A percentile compares a stretch with the other conserved stretches of the same genome.
These are phyloP conservation scores for Melanocharis versteri DNA, from an alignment of 2,113 vertebrate species.

Conservation along the genomic window DNA sequence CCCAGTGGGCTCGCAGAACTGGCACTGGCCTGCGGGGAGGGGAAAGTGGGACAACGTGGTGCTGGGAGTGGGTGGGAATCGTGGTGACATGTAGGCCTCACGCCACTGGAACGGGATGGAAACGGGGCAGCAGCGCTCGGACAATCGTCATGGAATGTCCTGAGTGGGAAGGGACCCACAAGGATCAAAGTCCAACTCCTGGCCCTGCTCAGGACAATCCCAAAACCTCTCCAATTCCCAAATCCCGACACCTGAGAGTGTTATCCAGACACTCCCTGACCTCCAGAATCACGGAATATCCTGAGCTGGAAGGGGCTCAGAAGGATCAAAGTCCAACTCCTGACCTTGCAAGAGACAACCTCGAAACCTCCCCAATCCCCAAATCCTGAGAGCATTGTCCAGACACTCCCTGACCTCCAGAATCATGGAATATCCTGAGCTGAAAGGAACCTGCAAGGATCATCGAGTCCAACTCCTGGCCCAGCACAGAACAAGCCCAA, in stretches of 20 bases:
- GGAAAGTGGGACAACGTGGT: background rate
- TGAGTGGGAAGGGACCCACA: accelerated
- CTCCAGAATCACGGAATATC: background rate
- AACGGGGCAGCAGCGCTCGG: accelerated
- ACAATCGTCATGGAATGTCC: accelerated
- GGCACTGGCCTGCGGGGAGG: conserved; percentile 84
- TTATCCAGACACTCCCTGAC: no score
- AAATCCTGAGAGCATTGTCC: no score
- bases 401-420: no score
- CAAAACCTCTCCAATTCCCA: accelerated
- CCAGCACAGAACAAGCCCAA: accelerated
- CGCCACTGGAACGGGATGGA: accelerated
- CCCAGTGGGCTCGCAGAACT: conserved; percentile 97
- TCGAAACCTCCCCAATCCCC: accelerated
- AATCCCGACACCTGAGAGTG: background rate
- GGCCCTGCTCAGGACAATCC: background rate
- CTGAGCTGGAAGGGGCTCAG: background rate
- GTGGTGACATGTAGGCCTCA: accelerated
- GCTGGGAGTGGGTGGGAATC: accelerated
- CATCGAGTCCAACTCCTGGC: accelerated
- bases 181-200: background rate
- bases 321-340: background rate
- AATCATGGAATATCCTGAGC: no score
- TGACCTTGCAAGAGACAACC: no score
- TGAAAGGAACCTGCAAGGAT: background rate